Base-by-base conservation (phyloP, 1,140 invertebrate genomes). In the Planococcus citri region DNA sequence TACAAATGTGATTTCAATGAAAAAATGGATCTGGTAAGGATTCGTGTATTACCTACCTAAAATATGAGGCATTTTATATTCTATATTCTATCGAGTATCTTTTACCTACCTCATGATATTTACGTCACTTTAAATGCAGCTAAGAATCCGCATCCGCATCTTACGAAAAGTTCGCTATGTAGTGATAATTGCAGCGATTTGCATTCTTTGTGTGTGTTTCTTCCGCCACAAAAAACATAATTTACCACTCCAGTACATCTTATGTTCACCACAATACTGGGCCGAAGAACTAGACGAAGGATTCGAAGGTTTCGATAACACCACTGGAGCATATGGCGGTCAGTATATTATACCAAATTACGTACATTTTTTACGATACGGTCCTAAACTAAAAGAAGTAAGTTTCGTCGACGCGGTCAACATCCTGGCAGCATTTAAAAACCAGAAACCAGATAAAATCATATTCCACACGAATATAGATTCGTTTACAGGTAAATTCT, bases 381-480 rank as follows among this genome's bases (percentile, higher is more conserved):
- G 60, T 4, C 21, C 69, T 12, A 64, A 25, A 17, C 17, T 64
- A 25, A 12, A 6, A 20, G 22, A 68, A 1, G 68, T 75, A n/a
- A 57, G 20, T 24, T 74, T 73, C 57, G 57, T 74, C 0, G 71
- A 74, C 22, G 70, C 71, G 33, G 70, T 75, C 17, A 72, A 70
- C 41, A 64, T 75, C 10, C 61, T 75, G 60, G 71, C 73, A 0
- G 74, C 73, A 0, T 72, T 75, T 24, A 72, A 73, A 57, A 72
- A 74, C 51, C 75, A 75, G 58, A 73, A 71, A 27, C 75, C 75
- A 3, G 72, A 75, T 1, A 72, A 72, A 27, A 68, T 75, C n/a
- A 71, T 72, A 27, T 61, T 75, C 27, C 75, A 75, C 71, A 75
- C 72, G 3, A 72, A 75, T 68, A 33, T 73, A n/a, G 22, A 14